Percentiles rank a stretch among this genome's conserved stretches.
Conservation (phyloP, 1,140 invertebrate genomes). For the Helicoverpa zea region DNA sequence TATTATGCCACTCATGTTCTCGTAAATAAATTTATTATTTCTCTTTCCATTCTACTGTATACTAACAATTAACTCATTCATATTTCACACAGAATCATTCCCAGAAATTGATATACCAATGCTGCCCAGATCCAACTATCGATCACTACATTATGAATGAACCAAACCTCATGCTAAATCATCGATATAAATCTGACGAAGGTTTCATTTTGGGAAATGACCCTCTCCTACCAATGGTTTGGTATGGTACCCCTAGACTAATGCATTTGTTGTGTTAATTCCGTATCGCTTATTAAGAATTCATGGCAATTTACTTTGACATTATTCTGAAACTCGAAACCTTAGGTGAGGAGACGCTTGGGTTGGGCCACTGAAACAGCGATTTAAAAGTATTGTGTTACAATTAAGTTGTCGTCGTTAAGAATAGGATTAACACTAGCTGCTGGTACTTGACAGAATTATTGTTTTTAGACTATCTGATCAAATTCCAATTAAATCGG, state of each 20-base stretch:
- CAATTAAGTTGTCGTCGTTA: not conserved
- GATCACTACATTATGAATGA: too few relatives aligned
- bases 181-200: not conserved
- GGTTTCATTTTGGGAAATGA: not conserved
- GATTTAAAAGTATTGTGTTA: not conserved
- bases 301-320: conserved; percentile 54
- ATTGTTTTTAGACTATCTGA: too few relatives aligned
- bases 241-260: conserved; percentile 2
- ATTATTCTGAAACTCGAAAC: conserved; percentile 51
- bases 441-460: too few relatives aligned
- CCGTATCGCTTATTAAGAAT: conserved; percentile 51
- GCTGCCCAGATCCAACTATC: too few relatives aligned
- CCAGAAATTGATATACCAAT: too few relatives aligned
- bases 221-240: not conserved
- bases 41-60: too few relatives aligned
- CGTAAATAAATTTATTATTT: too few relatives aligned
- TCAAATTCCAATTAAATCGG: too few relatives aligned
- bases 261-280: conserved; percentile 59
- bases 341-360: conserved; percentile 29
- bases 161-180: not conserved
- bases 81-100: too few relatives aligned
- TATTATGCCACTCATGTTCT: too few relatives aligned
- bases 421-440: too few relatives aligned
- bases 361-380: conserved; percentile 10
- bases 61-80: too few relatives aligned